Base-by-base conservation (phyloP, 2,113 vertebrate genomes). In the Cochlearius cochlearius region DNA sequence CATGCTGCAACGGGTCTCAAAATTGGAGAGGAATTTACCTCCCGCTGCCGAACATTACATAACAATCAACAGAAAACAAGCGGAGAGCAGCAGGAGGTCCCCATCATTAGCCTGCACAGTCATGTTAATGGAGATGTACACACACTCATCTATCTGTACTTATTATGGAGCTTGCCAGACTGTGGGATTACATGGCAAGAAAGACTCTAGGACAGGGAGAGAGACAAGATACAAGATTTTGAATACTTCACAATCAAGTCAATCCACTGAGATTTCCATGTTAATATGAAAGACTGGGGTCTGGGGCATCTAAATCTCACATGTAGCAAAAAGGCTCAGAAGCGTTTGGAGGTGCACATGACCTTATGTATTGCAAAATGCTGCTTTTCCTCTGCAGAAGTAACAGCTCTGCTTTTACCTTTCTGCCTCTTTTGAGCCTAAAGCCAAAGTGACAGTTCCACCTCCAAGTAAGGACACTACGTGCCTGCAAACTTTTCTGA, bases 1-100 rank as follows among this genome's bases (percentile, higher is more conserved):
- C 92, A 75, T 86, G 84, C 98, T 98, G 98, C 97, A 98, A 96
- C 95, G n/a, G 98, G 98, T 92, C 98, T 98, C 98, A 98, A 98
- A 98, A 98, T 98, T 98, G 98, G 97, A 98, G 98, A 98, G 98
- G 96, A 98, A 98, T 98, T 98, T 98, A 98, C 98, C 98, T 98
- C 98, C 98, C 62, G 98, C 98, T 98, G 98, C 97, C 94, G 86
- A 98, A 98, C 98, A 98, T 98, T 98, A 98, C 98, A 98, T 98
- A 98, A 98, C 98, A 98, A 98, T 98, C 98, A 98, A 98, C 97
- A 98, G 98, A 98, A 98, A 98, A 98, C 98, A 98, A 98, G 98
- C 98, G 95, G 94, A 97, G 97, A 97, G 97, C 95, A 97, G 97
- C 97, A 94, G 98, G 98, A 98, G 98, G 98, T 96, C 98, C 97